These are phyloP conservation scores for Takifugu flavidus DNA, from an alignment of 2,113 vertebrate genomes.

Conservation along the genomic window DNA sequence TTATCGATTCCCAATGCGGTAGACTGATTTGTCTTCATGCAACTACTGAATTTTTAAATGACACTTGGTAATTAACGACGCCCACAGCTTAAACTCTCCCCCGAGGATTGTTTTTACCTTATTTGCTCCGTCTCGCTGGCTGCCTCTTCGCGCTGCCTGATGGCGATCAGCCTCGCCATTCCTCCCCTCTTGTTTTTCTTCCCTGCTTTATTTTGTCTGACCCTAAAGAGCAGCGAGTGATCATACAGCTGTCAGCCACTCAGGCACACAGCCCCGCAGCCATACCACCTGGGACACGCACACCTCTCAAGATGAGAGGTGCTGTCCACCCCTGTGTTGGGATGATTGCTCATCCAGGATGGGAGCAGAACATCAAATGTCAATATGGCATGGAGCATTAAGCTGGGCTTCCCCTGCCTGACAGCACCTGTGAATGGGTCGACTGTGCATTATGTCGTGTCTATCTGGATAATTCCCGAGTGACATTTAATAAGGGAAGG, in stretches of 20 bases:
- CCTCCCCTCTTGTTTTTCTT: constrained; percentile 4
- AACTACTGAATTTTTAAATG: no score
- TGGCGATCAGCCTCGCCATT: constrained; percentile 1
- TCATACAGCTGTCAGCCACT: constrained; percentile 59
- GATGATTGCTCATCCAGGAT: constrained; percentile 29
- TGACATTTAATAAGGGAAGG: constrained; percentile 19
- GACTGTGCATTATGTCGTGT: no score
- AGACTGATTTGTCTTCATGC: no score
- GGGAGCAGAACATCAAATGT: constrained; percentile 38
- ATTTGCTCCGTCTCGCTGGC: neutral
- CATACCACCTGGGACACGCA: constrained; percentile 62
- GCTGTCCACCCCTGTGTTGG: constrained; percentile 34
- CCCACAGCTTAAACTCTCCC: neutral
- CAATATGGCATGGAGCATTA: constrained; percentile 19
- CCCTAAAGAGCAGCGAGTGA: constrained; percentile 23
- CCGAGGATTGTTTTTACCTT: neutral
- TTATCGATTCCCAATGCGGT: no score
- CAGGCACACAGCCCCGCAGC: constrained; percentile 70
- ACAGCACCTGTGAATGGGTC: constrained; percentile 19
- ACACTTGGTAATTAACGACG: no score
- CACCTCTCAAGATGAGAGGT: constrained; percentile 58
- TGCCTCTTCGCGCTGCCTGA: constrained; percentile 9
- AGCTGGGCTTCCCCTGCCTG: constrained; percentile 26
- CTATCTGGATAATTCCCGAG: neutral
- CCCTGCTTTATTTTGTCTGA: constrained; percentile 29